Conservation (phyloP, 1,140 invertebrate genomes). For the Aphis gossypii region DNA sequence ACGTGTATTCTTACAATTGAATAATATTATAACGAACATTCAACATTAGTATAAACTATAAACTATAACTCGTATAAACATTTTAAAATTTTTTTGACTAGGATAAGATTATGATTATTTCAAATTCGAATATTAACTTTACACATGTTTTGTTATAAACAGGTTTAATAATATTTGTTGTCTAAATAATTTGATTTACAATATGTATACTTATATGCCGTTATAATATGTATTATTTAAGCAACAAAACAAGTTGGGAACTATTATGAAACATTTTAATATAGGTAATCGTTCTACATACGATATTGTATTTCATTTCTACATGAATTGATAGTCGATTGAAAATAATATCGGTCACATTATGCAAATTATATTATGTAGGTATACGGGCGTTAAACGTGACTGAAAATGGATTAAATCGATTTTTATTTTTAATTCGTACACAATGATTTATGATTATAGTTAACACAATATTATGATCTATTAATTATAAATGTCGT, state of each 20-base stretch:
- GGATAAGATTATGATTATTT: not conserved
- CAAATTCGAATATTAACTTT: not conserved
- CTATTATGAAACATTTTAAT: not conserved
- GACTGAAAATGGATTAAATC: constrained; percentile 23
- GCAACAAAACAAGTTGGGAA: not conserved
- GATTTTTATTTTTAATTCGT: not conserved
- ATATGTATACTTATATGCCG: not conserved
- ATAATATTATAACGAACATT: not conserved
- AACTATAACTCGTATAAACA: not conserved
- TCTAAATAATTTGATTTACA: not conserved
- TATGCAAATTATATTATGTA: constrained; percentile 36
- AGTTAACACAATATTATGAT: not conserved
- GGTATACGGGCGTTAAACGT: not conserved
- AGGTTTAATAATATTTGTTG: not conserved
- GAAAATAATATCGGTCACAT: not conserved
- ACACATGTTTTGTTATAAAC: not conserved
- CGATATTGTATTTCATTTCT: constrained; percentile 14
- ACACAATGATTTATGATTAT: not conserved
- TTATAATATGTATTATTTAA: constrained; percentile 8
- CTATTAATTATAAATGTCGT: not conserved
- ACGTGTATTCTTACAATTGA: not conserved
- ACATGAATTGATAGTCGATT: not conserved
- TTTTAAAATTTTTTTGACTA: not conserved
- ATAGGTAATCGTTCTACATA: not conserved
- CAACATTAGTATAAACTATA: not conserved